phyloP scores from a whole-genome alignment of 1,140 invertebrate species.

The Aradophagus sp. region DNA sequence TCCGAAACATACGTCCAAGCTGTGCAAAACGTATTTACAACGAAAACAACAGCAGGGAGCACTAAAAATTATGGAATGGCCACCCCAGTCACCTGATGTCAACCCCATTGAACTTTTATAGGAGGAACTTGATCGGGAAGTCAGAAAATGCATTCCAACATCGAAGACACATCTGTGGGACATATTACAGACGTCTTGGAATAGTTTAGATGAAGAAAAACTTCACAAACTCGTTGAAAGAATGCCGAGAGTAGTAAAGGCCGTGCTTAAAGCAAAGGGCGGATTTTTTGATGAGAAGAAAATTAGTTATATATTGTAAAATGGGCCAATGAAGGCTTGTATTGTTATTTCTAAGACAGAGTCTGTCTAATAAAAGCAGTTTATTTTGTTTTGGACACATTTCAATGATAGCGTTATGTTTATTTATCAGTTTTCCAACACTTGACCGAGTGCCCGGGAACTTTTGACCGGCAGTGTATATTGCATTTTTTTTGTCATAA shows the following conservation, averaged over 20 bases:
- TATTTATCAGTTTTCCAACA: too few species aligned
- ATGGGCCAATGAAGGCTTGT: too few species aligned
- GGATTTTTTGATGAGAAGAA: conserved; percentile 24
- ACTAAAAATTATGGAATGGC: conserved; percentile 51
- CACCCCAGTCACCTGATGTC: conserved; percentile 61
- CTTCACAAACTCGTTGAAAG: conserved; percentile 47
- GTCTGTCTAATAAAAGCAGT: too few species aligned
- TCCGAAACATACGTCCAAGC: conserved; percentile 12
- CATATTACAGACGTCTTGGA: conserved; percentile 29
- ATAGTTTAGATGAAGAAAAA: conserved; percentile 23
- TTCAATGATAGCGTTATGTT: too few species aligned
- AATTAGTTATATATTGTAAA: conserved; percentile 1
- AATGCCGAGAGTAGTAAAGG: conserved; percentile 46
- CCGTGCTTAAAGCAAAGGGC: conserved; percentile 48
- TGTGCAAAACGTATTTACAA: conserved; percentile 10
- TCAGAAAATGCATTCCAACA: conserved; percentile 19
- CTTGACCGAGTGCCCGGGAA: too few species aligned
- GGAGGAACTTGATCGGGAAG: conserved; percentile 43
- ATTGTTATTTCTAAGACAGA: too few species aligned
- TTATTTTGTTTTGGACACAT: too few species aligned
- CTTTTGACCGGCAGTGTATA: too few species aligned
- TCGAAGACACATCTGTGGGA: conserved; percentile 26
- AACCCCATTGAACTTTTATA: too few species aligned
- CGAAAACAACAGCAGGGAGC: conserved; percentile 7
- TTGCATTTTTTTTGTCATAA: too few species aligned